Evolutionary conservation across 2,888 invertebrate genomes (phyloP), one percentile per base, ranked within the genome.

Genomic region (Scaptodrosophila latifasciaeformis): DNA sequence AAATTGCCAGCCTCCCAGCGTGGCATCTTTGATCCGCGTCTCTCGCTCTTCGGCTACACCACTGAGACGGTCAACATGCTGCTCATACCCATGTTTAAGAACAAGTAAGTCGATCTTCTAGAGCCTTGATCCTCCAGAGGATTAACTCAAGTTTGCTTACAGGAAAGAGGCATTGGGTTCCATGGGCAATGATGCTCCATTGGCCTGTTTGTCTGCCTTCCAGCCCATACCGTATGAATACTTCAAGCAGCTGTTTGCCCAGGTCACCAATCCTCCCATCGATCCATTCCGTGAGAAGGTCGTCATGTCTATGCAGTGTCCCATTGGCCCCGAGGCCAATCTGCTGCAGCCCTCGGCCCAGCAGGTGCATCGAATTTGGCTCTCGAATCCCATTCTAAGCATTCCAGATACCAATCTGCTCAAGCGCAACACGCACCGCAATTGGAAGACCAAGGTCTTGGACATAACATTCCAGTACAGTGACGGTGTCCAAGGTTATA

Each of bases 261-360:
- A 99, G 89, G 96, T 97, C 71, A 99, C 99, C 74, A 99, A 99
- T 88, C 99, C 99, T 3, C 99, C 99, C 2, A 99, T 99, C 70
- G 99, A 99, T 89, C 99, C 99, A 30, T 99, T 99, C 90, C 89
- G 90, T 76, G 99, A 99, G 88, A 96, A 96, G 87, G 95, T 99
- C 66, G 98, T 99, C 59, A 99, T 99, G 99, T 97, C 98, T 0
- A 88, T 99, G 86, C 92, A 96, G 62, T 98, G 98, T 82, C 99
- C 99, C 0, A 92, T 99, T 79, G 99, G 99, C 0, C 99, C 99
- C 0, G 96, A 96, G 78, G 93, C 93, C 2, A 99, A 99, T 87
- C 93, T 99, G 54, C 88, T 99, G 67, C 91, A 95, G 81, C 98
- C 99, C 5, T 93, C 92, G 81, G 91, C 94, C 0, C 89, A 91